Evolutionary conservation across 2,113 vertebrate genomes (phyloP).

Genomic region (Tyrannus savana): DNA sequence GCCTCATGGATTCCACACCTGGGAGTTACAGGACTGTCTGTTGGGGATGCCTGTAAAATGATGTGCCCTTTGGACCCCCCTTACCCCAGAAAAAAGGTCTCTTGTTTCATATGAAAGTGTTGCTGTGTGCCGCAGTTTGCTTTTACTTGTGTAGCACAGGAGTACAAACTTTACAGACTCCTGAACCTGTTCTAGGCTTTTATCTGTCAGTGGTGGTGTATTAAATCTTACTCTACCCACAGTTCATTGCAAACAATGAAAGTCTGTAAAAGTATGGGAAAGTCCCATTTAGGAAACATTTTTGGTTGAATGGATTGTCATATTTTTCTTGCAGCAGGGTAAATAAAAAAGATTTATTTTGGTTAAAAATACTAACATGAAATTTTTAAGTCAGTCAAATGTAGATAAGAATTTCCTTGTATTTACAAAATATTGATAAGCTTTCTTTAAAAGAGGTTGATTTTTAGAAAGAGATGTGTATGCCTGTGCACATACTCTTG

Average conservation of each 20-base stretch:
- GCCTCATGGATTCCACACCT: neutral
- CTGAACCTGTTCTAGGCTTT: neutral
- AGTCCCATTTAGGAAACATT: neutral
- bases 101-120: neutral
- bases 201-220: neutral
- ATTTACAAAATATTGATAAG: neutral
- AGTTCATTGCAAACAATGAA: neutral
- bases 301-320: neutral
- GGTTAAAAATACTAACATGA: neutral
- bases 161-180: neutral
- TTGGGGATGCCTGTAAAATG: neutral
- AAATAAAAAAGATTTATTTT: neutral
- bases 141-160: neutral
- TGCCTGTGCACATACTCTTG: neutral
- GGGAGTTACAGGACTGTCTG: neutral
- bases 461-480: neutral
- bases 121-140: neutral
- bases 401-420: neutral
- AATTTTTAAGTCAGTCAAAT: neutral
- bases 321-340: neutral
- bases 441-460: neutral
- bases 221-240: neutral
- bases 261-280: neutral
- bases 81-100: neutral
- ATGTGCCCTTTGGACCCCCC: conserved; percentile 28